Evolutionary conservation across 2,888 invertebrate genomes (phyloP).

Genomic region (Buathra laborator): DNA sequence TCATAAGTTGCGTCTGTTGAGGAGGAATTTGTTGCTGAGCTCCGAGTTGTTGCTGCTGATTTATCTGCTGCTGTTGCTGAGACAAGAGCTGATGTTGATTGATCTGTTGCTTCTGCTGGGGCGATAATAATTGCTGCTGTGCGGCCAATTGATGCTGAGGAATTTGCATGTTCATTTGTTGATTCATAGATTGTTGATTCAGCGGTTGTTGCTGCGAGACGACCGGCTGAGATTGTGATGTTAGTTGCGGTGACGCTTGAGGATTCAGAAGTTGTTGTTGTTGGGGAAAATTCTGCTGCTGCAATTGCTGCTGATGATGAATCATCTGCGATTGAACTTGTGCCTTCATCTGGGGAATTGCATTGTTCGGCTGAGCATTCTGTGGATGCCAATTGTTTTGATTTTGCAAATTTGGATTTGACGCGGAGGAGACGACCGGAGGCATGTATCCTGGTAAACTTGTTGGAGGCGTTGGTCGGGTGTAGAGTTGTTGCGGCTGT

Average conservation of each 20-base stretch:
- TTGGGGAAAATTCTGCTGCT: conserved; percentile 75
- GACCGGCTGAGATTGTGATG: conserved; percentile 71
- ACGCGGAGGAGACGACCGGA: conserved; percentile 59
- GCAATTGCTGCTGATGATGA: conserved; percentile 74
- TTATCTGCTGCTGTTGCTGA: conserved; percentile 76
- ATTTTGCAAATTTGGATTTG: conserved; percentile 65
- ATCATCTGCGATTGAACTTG: conserved; percentile 74
- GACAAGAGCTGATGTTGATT: conserved; percentile 73
- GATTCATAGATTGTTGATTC: conserved; percentile 70
- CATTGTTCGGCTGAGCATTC: conserved; percentile 74
- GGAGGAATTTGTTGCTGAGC: conserved; percentile 81
- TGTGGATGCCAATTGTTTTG: conserved; percentile 79
- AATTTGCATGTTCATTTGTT: conserved; percentile 67
- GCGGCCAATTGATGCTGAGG: conserved; percentile 67
- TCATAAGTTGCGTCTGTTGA: conserved; percentile 89
- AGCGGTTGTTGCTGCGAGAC: conserved; percentile 72
- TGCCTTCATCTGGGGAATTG: conserved; percentile 71
- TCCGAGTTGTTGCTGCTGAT: conserved; percentile 86
- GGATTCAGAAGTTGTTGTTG: conserved; percentile 75
- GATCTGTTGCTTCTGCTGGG: conserved; percentile 74
- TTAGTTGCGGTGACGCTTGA: conserved; percentile 70
- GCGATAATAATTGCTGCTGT: conserved; percentile 71
- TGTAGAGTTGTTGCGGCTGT: conserved; percentile 71
- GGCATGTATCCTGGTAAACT: conserved; percentile 72
- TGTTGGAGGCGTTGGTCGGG: conserved; percentile 73